phyloP scores from a whole-genome alignment of 2,888 invertebrate species.

The Nudaria mundana region DNA sequence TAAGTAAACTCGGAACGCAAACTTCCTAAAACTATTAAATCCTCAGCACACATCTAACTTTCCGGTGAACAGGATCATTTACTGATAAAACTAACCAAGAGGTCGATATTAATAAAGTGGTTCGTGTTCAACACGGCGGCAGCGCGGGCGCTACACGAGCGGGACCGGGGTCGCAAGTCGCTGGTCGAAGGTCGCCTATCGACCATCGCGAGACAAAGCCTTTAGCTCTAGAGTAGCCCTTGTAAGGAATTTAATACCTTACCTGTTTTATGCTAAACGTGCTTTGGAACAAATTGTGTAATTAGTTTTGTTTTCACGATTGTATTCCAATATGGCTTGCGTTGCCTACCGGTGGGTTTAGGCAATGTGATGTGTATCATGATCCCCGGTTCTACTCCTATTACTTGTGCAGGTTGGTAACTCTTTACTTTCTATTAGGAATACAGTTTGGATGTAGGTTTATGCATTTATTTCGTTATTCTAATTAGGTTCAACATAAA shows the following conservation, averaged over 20 bases:
- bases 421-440: no score
- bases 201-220: slow-evolving; percentile 14
- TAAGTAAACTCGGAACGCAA: no score
- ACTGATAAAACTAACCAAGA: slow-evolving; percentile 9
- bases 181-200: slow-evolving; percentile 15
- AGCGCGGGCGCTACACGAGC: background rate
- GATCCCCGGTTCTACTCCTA: no score
- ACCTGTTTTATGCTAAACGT: slow-evolving; percentile 10
- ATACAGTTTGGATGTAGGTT: no score
- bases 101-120: slow-evolving; percentile 25
- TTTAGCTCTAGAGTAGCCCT: slow-evolving; percentile 2
- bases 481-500: no score
- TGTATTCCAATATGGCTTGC: no score
- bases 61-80: slow-evolving; percentile 9
- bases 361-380: no score
- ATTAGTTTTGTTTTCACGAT: background rate
- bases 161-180: slow-evolving; percentile 14
- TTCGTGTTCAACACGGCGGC: slow-evolving; percentile 9
- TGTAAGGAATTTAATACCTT: slow-evolving; percentile 9
- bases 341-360: no score
- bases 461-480: no score
- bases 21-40: no score
- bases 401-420: no score
- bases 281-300: slow-evolving; percentile 13
- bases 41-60: background rate